Base-by-base conservation (phyloP, 2,113 vertebrate genomes). In the Austrofundulus limnaeus region DNA sequence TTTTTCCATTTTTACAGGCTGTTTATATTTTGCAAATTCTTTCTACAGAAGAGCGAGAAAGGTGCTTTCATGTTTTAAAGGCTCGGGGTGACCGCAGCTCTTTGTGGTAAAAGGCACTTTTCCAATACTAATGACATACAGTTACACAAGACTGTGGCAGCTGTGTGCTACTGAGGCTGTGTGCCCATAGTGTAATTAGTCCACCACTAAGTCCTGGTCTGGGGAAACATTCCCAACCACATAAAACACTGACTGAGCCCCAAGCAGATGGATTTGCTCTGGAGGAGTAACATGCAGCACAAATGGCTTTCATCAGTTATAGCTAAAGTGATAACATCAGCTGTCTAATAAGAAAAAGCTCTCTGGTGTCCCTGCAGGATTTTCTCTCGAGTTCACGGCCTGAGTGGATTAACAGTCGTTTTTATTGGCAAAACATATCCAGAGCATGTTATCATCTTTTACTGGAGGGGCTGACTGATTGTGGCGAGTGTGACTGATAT, bases 1-100 rank as follows among this genome's bases (percentile, higher is more conserved):
- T 90, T 90, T 92, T 92, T 85, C 90, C 87, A n/a, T n/a, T 90
- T 91, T 92, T 88, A 92, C 89, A 87, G 91, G 78, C 88, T 90
- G 91, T 92, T 93, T 93, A 92, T 90, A 88, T 90, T 83, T 91
- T 53, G 83, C 80, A 82, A 90, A 91, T 92, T 90, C 85, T 75
- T 90, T 80, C 79, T 85, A 81, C 77, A 85, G 88, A 89, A 79
- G 80, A 90, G 77, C 59, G 57, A 73, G 78, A 75, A 72, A 75
- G 86, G 83, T 81, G 82, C 90, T 90, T 92, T 92, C 84, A 92
- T 90, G 89, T 91, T 87, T 88, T 85, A 91, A 89, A 86, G 84
- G 81, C 84, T 85, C 75, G 6, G 50, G 77, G 84, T 90, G 89
- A 89, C 87, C 89, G 68, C 90, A 87, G 78, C 79, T 83, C 77